A percentile compares a stretch with the other conserved stretches of the same genome.
These are phyloP conservation scores for Megalurothrips usitatus DNA, from an alignment of 2,888 invertebrate genomes.

Conservation along the genomic window DNA sequence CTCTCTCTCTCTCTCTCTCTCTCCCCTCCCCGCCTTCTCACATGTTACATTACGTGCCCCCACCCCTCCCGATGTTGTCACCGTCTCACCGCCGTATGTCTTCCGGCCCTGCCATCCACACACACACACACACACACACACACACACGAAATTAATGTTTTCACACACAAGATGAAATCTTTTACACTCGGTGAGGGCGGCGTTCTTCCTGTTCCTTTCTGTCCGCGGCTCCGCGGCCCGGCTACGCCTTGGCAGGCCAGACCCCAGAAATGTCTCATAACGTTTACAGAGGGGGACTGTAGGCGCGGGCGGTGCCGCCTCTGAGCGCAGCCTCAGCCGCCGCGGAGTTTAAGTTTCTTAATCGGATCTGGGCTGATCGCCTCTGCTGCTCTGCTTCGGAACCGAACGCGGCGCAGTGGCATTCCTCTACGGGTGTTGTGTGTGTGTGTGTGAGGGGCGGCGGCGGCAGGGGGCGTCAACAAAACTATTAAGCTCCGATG, in stretches of 20 bases:
- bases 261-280: neutral
- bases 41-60: neutral
- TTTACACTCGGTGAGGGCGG: neutral
- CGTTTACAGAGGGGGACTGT: too few relatives aligned
- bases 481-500: too few relatives aligned
- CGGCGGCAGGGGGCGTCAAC: too few relatives aligned
- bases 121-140: neutral
- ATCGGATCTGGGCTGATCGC: too few relatives aligned
- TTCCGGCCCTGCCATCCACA: neutral
- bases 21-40: conserved; percentile 24
- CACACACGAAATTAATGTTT: conserved; percentile 23
- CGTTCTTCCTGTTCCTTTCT: neutral
- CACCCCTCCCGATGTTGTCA: neutral
- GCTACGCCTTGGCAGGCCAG: neutral
- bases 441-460: too few relatives aligned
- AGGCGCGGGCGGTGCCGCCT: too few relatives aligned
- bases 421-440: too few relatives aligned
- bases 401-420: too few relatives aligned
- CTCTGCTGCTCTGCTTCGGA: too few relatives aligned
- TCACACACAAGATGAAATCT: conserved; percentile 22
- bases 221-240: too few relatives aligned
- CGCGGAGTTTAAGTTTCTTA: too few relatives aligned
- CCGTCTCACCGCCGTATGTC: conserved; percentile 1
- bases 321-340: too few relatives aligned
- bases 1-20: conserved; percentile 31